Evolutionary conservation across 2,888 invertebrate genomes (phyloP), one percentile per base, ranked within the genome.

Genomic region (Caenorhabditis sp.): DNA sequence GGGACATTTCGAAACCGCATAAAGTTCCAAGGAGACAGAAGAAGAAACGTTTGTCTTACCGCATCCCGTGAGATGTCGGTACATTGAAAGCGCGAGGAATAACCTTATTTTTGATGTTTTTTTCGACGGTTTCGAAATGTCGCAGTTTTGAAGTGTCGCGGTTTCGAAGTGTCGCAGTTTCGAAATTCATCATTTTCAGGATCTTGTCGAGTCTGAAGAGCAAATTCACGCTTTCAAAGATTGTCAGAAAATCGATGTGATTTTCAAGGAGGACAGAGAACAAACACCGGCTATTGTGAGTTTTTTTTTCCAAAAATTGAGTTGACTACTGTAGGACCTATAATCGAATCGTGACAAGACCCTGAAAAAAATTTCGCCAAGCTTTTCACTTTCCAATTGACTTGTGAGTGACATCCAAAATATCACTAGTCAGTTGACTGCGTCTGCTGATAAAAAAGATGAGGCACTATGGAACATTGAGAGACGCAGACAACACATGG

Each of bases 191-290:
- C n/a, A 31, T 59, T 58, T 68, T n/a, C 36, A 72, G 72, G 67
- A 77, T 51, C 61, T 79, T 17, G 66, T 81, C 5, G 79, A 82
- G 61, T 58, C 72, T 49, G 72, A 72, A 23, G 75, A 77, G 1
- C 82, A 82, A 58, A 80, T 82, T 57, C 69, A 75, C 27, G 58
- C 36, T 1, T 79, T 82, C 65, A 74, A 67, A 50, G 74, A 81
- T 60, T 79, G 78, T 27, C 82, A 82, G 68, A 79, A 79, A 60
- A 78, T 82, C 24, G 81, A 79, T 50, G 82, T 82, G 10, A 62
- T 78, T 31, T 82, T 81, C 70, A 69, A 66, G 17, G 62, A 67
- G 4, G 55, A 62, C 17, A 58, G 58, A 37, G 64, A 63, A 36
- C 24, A 64, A 17, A 66, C 69, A 10, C 69, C 71, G 19, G 36